Conservation (phyloP, 2,797 vertebrate genomes). For the Martes flavigula region DNA sequence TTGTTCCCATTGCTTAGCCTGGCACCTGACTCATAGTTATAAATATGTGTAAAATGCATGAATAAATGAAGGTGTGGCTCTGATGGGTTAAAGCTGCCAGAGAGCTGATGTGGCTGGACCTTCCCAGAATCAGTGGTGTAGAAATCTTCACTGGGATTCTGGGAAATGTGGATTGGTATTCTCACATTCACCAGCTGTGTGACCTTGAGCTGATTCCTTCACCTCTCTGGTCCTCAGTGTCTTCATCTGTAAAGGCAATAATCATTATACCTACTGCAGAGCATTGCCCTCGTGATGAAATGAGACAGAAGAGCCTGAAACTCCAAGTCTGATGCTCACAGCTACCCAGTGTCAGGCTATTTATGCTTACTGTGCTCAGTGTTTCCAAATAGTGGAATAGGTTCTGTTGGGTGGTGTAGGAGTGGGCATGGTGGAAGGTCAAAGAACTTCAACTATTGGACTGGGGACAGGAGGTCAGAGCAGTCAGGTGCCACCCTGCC, state of each 20-base stretch:
- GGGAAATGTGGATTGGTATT: neutral
- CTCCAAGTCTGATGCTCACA: neutral
- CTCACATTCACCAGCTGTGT: neutral
- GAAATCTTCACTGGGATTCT: neutral
- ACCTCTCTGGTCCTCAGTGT: neutral
- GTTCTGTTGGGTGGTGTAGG: neutral
- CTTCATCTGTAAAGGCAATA: neutral
- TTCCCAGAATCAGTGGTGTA: neutral
- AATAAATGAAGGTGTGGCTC: neutral
- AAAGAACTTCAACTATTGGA: neutral
- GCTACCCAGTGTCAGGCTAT: neutral
- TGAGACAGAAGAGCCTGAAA: neutral
- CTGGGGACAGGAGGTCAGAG: neutral
- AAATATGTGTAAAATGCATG: neutral
- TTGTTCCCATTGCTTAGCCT: too few species aligned
- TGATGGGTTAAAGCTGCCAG: neutral
- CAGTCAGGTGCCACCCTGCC: neutral
- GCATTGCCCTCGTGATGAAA: neutral
- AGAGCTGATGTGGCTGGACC: neutral
- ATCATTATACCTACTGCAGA: too few species aligned
- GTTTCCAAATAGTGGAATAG: neutral
- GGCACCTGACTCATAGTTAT: neutral
- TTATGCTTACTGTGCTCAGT: neutral
- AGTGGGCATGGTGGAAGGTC: neutral
- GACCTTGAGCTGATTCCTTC: neutral